A percentile compares a stretch with the other conserved stretches of the same genome.
Evolutionary conservation across 2,888 invertebrate genomes (phyloP).

Genomic region (Chymomyza fuscimana): DNA sequence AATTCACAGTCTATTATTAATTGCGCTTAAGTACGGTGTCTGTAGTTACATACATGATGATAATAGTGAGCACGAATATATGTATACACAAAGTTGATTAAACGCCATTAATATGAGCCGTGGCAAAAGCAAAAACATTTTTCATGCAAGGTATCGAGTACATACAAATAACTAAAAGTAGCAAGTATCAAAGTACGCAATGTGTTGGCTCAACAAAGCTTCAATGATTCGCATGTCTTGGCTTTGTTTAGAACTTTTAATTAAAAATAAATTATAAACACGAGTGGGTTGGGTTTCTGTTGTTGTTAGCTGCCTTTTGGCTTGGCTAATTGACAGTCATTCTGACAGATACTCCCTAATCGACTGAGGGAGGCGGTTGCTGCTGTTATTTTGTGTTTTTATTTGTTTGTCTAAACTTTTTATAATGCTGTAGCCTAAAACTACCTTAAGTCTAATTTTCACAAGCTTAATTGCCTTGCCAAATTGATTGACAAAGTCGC

Average conservation of each 20-base stretch:
- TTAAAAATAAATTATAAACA: conserved; percentile 62
- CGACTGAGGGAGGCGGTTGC: conserved; percentile 5
- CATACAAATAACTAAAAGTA: not conserved
- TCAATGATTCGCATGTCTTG: conserved; percentile 74
- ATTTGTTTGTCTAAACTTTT: conserved; percentile 43
- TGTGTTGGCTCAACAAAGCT: conserved; percentile 25
- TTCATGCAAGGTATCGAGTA: conserved; percentile 16
- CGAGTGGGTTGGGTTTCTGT: conserved; percentile 44
- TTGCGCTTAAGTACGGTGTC: not conserved
- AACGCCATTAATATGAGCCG: not conserved
- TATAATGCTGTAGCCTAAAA: conserved; percentile 47
- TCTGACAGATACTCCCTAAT: not conserved
- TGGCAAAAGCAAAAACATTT: too few relatives aligned
- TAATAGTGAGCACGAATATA: not conserved
- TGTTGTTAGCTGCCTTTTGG: conserved; percentile 20
- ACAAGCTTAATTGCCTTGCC: too few relatives aligned
- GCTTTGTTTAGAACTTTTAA: conserved; percentile 68
- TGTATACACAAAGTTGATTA: not conserved
- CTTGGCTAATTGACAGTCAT: conserved; percentile 56
- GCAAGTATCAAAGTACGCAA: not conserved
- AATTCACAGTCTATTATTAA: conserved; percentile 1
- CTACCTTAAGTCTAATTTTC: not conserved
- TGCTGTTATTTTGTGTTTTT: conserved; percentile 34
- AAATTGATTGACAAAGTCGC: too few relatives aligned
- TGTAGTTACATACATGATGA: not conserved